A percentile compares a stretch with the other conserved stretches of the same genome.
Evolutionary conservation across 2,888 invertebrate genomes (phyloP).

Genomic region (Pedicia rivosa): DNA sequence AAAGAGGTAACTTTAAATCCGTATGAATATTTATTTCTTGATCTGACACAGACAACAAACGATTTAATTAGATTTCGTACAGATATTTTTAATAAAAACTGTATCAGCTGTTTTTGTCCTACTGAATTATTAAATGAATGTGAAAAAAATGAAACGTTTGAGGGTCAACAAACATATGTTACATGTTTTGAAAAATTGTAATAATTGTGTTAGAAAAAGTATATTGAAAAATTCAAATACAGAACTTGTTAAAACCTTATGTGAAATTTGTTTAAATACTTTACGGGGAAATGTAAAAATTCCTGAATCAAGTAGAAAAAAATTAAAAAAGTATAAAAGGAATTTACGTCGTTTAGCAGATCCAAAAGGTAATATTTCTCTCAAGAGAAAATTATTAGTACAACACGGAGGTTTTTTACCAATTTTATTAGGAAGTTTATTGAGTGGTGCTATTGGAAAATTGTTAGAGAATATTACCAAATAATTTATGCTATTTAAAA

Average conservation of each 20-base stretch:
- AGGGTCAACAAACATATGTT: conserved; percentile 3
- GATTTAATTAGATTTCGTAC: too few species aligned
- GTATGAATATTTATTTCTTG: too few species aligned
- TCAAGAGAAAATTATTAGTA: conserved; percentile 4
- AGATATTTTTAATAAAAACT: too few species aligned
- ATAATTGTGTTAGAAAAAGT: background rate
- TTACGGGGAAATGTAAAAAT: conserved; percentile 3
- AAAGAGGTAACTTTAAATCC: too few species aligned
- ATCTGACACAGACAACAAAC: too few species aligned
- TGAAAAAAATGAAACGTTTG: background rate
- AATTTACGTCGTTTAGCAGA: background rate
- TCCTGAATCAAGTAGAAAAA: background rate
- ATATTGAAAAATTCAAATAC: background rate
- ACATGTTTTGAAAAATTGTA: background rate
- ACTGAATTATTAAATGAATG: too few species aligned
- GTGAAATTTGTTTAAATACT: background rate
- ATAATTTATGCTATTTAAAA: too few species aligned
- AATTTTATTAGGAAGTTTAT: background rate
- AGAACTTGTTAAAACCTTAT: background rate
- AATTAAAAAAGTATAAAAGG: conserved; percentile 3
- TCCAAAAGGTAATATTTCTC: background rate
- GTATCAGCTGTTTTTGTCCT: too few species aligned
- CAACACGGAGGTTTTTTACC: conserved; percentile 7
- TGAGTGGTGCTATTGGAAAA: conserved; percentile 5
- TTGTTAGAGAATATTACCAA: background rate